Evolutionary conservation across 2,797 vertebrate species (phyloP).

Genomic region (Jordanella pulchra): DNA sequence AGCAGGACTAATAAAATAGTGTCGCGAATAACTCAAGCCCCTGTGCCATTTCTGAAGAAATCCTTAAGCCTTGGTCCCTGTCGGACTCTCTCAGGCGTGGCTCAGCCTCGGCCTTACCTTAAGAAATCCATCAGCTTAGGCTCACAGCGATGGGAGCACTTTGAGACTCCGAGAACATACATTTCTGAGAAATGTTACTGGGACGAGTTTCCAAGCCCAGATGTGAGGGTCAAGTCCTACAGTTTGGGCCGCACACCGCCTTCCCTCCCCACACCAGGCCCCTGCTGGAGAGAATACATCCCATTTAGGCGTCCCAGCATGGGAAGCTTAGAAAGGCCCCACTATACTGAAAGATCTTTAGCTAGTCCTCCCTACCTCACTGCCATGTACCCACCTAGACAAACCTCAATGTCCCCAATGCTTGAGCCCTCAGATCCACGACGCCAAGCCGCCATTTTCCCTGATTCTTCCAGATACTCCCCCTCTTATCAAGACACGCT

Average conservation of each 20-base stretch:
- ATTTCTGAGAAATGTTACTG: constrained; percentile 78
- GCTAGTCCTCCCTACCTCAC: constrained; percentile 71
- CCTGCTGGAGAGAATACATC: constrained; percentile 75
- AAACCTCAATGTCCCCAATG: constrained; percentile 56
- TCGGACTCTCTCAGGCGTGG: constrained; percentile 71
- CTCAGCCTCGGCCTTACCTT: constrained; percentile 72
- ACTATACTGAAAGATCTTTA: constrained; percentile 59
- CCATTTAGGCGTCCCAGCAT: constrained; percentile 67
- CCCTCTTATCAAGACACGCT: constrained; percentile 72
- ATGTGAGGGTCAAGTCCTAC: constrained; percentile 74
- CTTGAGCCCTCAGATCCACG: constrained; percentile 72
- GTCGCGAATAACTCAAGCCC: constrained; percentile 76
- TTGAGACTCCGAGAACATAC: constrained; percentile 75
- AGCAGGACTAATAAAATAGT: constrained; percentile 75
- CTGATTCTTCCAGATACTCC: constrained; percentile 74
- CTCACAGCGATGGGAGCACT: constrained; percentile 80
- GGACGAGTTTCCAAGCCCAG: constrained; percentile 75
- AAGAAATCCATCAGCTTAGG: constrained; percentile 83
- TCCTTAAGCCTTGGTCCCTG: constrained; percentile 79
- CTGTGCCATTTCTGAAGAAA: constrained; percentile 81
- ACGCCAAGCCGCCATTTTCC: constrained; percentile 74
- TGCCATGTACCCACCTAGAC: constrained; percentile 66
- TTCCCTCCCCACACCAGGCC: constrained; percentile 67
- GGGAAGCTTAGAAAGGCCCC: constrained; percentile 71
- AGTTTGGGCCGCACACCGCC: constrained; percentile 71